phyloP scores from a whole-genome alignment of 2,888 invertebrate species.

The Hoplodrina blanda region DNA sequence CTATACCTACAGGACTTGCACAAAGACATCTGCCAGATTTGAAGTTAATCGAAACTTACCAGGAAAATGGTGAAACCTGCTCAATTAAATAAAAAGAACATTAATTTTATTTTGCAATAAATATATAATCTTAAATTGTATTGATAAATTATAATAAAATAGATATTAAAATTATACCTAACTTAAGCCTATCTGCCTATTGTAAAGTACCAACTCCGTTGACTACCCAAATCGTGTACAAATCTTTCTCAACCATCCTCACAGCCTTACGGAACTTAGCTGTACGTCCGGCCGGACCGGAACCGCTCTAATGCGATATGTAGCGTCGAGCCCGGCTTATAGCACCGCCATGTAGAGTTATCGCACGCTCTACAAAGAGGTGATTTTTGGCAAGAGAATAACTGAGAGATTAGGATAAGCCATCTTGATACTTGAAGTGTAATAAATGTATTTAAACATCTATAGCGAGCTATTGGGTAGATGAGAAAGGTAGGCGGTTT shows the following conservation, averaged over 20 bases:
- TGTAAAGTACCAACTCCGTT: constrained; percentile 3
- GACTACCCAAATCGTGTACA: constrained; percentile 7
- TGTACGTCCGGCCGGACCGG: constrained; percentile 76
- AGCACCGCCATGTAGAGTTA: constrained; percentile 67
- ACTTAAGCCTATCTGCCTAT: background rate
- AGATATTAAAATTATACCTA: too few species aligned
- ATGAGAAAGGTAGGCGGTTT: too few species aligned
- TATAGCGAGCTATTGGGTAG: too few species aligned
- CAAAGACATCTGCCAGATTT: too few species aligned
- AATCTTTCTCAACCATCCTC: constrained; percentile 23
- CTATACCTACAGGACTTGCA: too few species aligned
- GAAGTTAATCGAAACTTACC: too few species aligned
- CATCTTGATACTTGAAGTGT: constrained; percentile 1
- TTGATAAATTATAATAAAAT: too few species aligned
- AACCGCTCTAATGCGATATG: constrained; percentile 80
- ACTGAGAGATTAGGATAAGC: background rate
- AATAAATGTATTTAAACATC: background rate
- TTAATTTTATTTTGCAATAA: too few species aligned
- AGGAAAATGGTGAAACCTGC: too few species aligned
- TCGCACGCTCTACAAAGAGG: constrained; percentile 41
- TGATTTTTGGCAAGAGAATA: constrained; percentile 16
- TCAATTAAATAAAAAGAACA: too few species aligned
- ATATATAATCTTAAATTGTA: too few species aligned
- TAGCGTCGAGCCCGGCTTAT: constrained; percentile 73
- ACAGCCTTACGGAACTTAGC: constrained; percentile 68